Percentiles rank a stretch among this genome's conserved stretches.
Evolutionary conservation across 2,113 vertebrate genomes (phyloP).

Genomic region (Tachuris rubrigastra): DNA sequence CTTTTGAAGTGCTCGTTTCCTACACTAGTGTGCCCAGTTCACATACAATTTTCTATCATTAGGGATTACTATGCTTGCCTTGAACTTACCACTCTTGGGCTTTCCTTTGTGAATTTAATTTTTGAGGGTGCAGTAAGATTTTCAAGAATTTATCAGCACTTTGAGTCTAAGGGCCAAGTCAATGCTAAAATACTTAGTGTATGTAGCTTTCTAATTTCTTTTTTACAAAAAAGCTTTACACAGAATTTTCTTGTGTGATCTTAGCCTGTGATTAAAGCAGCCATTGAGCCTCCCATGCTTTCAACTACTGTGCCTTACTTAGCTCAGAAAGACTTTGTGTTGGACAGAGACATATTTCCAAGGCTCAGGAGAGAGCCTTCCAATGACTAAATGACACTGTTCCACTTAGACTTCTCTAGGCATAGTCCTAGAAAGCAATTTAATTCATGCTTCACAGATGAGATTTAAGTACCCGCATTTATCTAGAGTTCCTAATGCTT

Average conservation of each 20-base stretch:
- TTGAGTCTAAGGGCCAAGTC: neutral
- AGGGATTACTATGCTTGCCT: neutral
- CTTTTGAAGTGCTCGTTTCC: neutral
- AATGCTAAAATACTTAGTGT: neutral
- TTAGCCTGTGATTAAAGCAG: neutral
- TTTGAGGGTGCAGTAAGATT: neutral
- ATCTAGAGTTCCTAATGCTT: neutral
- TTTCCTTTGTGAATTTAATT: neutral
- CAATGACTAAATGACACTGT: neutral
- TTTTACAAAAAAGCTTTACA: neutral
- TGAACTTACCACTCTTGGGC: neutral
- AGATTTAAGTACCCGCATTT: neutral
- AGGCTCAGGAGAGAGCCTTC: neutral
- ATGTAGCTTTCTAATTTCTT: neutral
- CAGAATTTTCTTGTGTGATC: neutral
- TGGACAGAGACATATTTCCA: neutral
- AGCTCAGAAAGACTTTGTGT: neutral
- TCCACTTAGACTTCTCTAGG: neutral
- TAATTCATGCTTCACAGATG: neutral
- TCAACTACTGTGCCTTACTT: neutral
- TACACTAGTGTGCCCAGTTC: neutral
- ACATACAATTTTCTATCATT: neutral
- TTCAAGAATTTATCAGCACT: neutral
- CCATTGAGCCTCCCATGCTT: neutral
- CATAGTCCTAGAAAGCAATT: neutral